Base-by-base conservation (phyloP, 2,888 invertebrate species). In the Volucella zonaria region DNA sequence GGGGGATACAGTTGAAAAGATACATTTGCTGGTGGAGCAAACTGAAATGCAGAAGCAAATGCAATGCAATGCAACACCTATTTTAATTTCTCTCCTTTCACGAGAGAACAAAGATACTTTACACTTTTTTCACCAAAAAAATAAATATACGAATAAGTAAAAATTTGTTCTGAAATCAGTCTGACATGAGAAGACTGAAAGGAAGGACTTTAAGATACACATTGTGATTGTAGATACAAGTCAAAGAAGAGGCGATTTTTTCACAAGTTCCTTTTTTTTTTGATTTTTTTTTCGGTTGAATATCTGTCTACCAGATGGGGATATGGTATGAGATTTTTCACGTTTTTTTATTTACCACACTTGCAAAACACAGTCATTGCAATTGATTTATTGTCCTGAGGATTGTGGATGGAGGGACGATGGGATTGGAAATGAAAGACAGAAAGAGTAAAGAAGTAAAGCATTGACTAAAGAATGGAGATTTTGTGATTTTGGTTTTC, bases 351-450 rank as follows among this genome's bases (percentile, higher is more conserved):
- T 59, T 67, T 51, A 58, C 56, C 54, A 64, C 47, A 66, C 31
- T 78, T 70, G 67, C 70, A 66, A 66, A 66, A 51, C 47, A 71
- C 58, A 71, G 76, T 71, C 76, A 80, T 85, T 85, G 83, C 83
- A 80, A 85, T 85, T 85, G 83, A 85, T 85, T 85, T 85, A 85
- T 85, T 85, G 83, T 85, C 83, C 80, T 73, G 71, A 73, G 83
- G 80, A 80, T 78, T 31, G 61, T 83, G 45, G 47, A 59, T 14
- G 40, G 18, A 12, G 56, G 11, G 47, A 64, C 6, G 31, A 31
- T 6, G 31, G 31, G 31, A 31, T 31, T 31, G 31, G 31, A 31
- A 31, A 6, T 31, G 31, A 31, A 31, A 31, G 31, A 31, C 31
- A 31, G 31, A 31, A 31, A 31, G 31, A 31, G 31, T 31, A 31